phyloP scores from a whole-genome alignment of 2,113 vertebrate genomes.

The Callocephalon fimbriatum region DNA sequence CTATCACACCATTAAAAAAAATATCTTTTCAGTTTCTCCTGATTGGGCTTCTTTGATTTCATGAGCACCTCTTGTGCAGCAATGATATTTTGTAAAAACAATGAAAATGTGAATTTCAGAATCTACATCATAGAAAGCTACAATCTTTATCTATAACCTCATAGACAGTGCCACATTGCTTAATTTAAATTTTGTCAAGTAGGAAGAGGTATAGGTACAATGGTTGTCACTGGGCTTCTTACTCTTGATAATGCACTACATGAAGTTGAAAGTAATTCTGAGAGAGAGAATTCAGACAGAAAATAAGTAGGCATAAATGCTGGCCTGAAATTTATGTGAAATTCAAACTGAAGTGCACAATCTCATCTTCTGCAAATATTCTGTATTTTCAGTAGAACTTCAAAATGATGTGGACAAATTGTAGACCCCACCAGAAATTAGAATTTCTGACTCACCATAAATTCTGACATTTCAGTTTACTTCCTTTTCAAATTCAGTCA shows the following conservation, averaged over 20 bases:
- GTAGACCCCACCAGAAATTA: background rate
- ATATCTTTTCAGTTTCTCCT: background rate
- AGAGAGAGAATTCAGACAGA: background rate
- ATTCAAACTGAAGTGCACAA: background rate
- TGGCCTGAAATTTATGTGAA: background rate
- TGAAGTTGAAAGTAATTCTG: background rate
- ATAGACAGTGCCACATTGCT: rapidly evolving
- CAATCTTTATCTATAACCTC: background rate
- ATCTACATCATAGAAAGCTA: background rate
- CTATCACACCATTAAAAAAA: background rate
- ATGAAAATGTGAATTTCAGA: background rate
- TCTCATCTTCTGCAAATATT: background rate
- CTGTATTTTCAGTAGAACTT: background rate
- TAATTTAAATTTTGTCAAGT: background rate
- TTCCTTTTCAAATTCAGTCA: background rate
- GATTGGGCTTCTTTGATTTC: background rate
- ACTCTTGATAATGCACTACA: background rate
- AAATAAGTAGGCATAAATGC: background rate
- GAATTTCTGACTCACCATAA: background rate
- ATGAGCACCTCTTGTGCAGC: background rate
- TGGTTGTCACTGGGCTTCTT: background rate
- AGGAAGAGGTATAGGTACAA: background rate
- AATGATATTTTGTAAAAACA: background rate
- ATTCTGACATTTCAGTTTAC: background rate
- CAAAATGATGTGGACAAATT: background rate